Percentiles rank a stretch among this genome's conserved stretches.
phyloP scores from a whole-genome alignment of 2,113 vertebrate genomes.

The Todiramphus chloris region DNA sequence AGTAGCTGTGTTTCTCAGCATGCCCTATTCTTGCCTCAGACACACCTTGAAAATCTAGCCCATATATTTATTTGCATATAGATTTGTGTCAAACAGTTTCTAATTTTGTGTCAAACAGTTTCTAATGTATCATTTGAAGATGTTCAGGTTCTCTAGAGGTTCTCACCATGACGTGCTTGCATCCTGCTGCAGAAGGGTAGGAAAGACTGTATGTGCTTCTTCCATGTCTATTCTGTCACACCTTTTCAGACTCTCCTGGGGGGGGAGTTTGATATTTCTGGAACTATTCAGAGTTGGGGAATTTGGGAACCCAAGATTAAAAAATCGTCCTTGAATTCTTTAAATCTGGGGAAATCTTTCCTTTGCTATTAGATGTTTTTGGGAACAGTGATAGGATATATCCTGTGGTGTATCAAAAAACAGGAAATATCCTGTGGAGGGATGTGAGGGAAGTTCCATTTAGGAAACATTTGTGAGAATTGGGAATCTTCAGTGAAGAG shows the following conservation, averaged over 20 bases:
- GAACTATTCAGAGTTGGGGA: neutral
- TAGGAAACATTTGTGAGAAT: neutral
- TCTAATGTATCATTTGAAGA: neutral
- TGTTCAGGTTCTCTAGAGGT: neutral
- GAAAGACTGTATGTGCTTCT: neutral
- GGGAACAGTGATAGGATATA: neutral
- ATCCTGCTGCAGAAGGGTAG: neutral
- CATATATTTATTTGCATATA: neutral
- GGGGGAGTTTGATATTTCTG: neutral
- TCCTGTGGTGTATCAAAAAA: neutral
- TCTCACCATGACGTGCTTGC: rapidly evolving
- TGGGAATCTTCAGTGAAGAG: neutral
- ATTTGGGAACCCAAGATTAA: neutral
- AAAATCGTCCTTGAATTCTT: neutral
- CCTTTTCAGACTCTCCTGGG: neutral
- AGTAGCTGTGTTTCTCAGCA: neutral
- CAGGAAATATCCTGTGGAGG: neutral
- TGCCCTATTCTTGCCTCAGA: neutral
- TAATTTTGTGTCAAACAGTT: neutral
- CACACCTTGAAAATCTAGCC: neutral
- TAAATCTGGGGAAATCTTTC: neutral
- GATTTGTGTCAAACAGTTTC: neutral
- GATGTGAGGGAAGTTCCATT: neutral
- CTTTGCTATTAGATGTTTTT: neutral
- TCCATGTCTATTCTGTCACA: neutral